Evolutionary conservation across 2,113 vertebrate species (phyloP), one percentile per base, ranked within the genome.

Genomic region (Monopterus albus): DNA sequence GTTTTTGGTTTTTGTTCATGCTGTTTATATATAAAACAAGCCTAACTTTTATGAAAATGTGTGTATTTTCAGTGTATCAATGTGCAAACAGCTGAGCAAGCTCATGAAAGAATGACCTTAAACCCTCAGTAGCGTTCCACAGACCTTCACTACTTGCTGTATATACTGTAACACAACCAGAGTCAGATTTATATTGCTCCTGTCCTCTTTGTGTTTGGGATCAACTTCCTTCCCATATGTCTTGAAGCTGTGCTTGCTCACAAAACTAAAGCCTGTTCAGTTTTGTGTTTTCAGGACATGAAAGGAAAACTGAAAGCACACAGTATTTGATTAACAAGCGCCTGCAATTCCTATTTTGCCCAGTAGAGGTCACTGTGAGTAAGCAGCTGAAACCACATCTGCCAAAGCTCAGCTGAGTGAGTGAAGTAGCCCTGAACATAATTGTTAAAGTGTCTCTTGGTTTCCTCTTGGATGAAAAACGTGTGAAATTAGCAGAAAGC

Each of bases 321-420:
- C 23, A 23, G 4, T 3, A 39, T 45, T 50, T 6, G 3, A 12
- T 1, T 65, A 31, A 45, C 1, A 11, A 7, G 3, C 28, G 10
- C 25, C 6, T 78, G 72, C 38, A 64, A 38, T 75, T 26, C 25
- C 36, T 12, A 0, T 0, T 17, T 23, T 72, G 13, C 1, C 82
- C 89, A 88, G 70, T n/a, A 79, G 91, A 87, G 77, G 90, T 83
- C 76, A 65, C 71, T 75, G 70, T 18, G 39, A 68, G 66, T 8
- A 52, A 76, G 65, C 55, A 31, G 15, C 43, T 75, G 29, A 67
- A 69, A 33, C 15, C 11, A 3, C 25, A 11, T 28, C 42, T 53
- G 12, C 42, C 13, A 45, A 50, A 31, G 18, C 25, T 42, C 1
- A 0, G 46, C 14, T 14, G 1, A 49, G 26, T 47, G 25, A 31